phyloP scores from a whole-genome alignment of 2,797 vertebrate genomes.

The Ambastaia sidthimunki region DNA sequence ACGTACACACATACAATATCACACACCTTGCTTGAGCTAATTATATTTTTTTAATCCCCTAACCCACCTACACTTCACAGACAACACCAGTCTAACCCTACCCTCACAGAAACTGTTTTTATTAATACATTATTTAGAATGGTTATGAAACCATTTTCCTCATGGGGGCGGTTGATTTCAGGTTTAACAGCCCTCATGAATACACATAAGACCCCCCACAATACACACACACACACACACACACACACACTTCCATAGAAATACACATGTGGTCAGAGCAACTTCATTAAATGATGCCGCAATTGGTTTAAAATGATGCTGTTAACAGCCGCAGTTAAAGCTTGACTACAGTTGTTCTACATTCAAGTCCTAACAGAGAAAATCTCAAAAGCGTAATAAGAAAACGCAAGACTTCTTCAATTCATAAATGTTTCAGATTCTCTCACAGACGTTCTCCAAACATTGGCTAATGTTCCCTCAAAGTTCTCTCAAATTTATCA shows the following conservation, averaged over 20 bases:
- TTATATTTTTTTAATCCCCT: too few relatives aligned
- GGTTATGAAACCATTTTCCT: not conserved
- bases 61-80: too few relatives aligned
- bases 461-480: too few relatives aligned
- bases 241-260: not conserved
- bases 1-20: too few relatives aligned
- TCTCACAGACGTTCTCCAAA: not conserved
- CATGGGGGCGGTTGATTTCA: not conserved
- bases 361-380: not conserved
- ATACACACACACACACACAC: not conserved
- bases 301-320: not conserved
- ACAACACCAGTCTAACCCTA: too few relatives aligned
- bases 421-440: constrained; percentile 32
- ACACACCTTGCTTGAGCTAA: too few relatives aligned
- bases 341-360: not conserved
- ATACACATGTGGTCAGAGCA: not conserved
- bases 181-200: not conserved
- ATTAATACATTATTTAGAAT: not conserved
- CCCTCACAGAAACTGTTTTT: not conserved
- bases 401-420: constrained; percentile 18
- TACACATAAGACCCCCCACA: not conserved
- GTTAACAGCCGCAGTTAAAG: not conserved
- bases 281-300: not conserved
- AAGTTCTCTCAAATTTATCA: too few relatives aligned
- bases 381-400: not conserved